Base-by-base conservation (phyloP, 2,113 vertebrate species). In the Sander vitreus region DNA sequence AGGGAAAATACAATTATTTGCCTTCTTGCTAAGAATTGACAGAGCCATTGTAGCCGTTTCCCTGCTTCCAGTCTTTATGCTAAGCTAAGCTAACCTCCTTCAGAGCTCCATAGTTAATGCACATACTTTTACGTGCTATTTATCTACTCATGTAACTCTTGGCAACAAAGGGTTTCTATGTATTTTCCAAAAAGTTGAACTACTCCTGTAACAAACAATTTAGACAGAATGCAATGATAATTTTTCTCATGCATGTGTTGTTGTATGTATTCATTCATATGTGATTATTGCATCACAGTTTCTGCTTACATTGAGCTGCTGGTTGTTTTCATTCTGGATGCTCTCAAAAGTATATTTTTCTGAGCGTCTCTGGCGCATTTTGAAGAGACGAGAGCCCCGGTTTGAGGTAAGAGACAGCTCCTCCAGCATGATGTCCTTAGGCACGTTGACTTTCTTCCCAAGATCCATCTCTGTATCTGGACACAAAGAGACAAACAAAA, bases 281-380 rank as follows among this genome's bases (percentile, higher is more conserved):
- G 5, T 63, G 23, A 21, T 55, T 14, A 55, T 23, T 45, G 11
- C 33, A 7, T 39, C 64, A 39, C 19, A 12, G 50, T 36, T 58
- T 45, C 14, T n/a, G 93, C 97, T 94, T 94, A 99, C 97, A 13
- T 94, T 96, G 84, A 96, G 93, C 84, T 95, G 96, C 15, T 88
- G 92, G 92, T 95, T 96, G 69, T 95, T 89, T 80, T 96, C 85
- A 1, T 97, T 98, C 74, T 96, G 96, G 80, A 96, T 91, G 51
- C 93, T 98, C 90, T 99, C 98, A 27, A 96, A 98, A 0, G 98
- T 99, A 85, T 97, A 99, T 89, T 99, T 99, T 90, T 99, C 98
- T 0, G 97, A 98, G 87, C 98, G 96, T 81, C 94, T 95, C 94
- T 99, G 98, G 16, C 98, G 96, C 94, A 96, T 97, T 94, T 99